Conservation (phyloP, 1,140 invertebrate species). For the Lordiphosa collinella region DNA sequence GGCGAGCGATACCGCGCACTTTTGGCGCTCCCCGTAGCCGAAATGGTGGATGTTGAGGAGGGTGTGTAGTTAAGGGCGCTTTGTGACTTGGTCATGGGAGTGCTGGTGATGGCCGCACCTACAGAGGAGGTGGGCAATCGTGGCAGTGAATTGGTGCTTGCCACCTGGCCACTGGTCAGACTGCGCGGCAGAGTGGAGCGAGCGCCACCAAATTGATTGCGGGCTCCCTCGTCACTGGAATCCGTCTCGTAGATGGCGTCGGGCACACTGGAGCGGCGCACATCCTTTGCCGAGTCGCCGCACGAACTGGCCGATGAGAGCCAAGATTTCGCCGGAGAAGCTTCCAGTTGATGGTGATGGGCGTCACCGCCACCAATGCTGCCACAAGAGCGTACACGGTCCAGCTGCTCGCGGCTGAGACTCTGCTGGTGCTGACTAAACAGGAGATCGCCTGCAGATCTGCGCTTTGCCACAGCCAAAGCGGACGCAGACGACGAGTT, state of each 20-base stretch:
- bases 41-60: conserved; percentile 18
- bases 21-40: conserved; percentile 84
- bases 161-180: conserved; percentile 81
- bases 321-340: conserved; percentile 80
- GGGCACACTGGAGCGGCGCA: conserved; percentile 84
- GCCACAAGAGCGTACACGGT: conserved; percentile 89
- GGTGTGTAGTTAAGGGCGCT: conserved; percentile 82
- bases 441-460: conserved; percentile 88
- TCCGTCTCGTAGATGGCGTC: conserved; percentile 85
- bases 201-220: conserved; percentile 80
- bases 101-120: conserved; percentile 79
- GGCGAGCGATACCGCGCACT: conserved; percentile 92
- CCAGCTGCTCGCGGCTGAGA: conserved; percentile 86
- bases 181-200: conserved; percentile 84
- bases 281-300: conserved; percentile 69
- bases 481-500: conserved; percentile 83
- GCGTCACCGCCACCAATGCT: conserved; percentile 86
- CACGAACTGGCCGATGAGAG: conserved; percentile 65
- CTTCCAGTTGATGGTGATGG: conserved; percentile 81
- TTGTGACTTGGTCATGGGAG: conserved; percentile 85
- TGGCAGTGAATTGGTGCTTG: conserved; percentile 88
- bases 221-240: conserved; percentile 84
- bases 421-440: conserved; percentile 88
- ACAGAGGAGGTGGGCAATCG: conserved; percentile 82
- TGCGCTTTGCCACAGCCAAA: conserved; percentile 86